These are phyloP conservation scores for Lamellibrachia satsuma DNA, from an alignment of 2,888 invertebrate species.

Conservation along the genomic window DNA sequence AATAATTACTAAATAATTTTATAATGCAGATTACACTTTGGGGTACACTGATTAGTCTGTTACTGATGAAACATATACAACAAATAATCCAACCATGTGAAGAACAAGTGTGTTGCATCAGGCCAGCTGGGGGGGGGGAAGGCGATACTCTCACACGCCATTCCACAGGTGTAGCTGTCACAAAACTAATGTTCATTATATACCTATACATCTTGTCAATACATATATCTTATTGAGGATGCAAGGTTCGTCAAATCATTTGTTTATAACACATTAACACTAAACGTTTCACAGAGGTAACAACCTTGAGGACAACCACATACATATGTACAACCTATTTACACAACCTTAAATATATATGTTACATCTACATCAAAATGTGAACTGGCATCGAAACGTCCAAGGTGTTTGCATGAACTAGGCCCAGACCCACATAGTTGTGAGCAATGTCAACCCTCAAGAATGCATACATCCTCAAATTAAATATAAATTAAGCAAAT, in stretches of 20 bases:
- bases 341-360: neutral
- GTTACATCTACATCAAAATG: neutral
- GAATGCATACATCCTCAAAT: neutral
- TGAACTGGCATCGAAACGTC: neutral
- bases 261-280: neutral
- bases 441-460: neutral
- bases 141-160: neutral
- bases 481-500: neutral
- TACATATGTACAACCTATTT: constrained; percentile 4
- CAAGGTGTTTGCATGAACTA: neutral
- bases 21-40: neutral
- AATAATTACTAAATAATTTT: neutral
- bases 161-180: neutral
- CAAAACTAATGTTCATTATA: neutral
- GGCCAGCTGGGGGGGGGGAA: neutral
- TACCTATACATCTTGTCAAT: neutral
- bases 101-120: neutral
- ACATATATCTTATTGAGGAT: neutral
- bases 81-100: neutral
- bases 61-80: neutral
- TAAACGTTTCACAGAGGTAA: neutral
- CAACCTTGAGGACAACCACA: too few relatives aligned
- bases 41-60: neutral
- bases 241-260: neutral
- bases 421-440: too few relatives aligned